phyloP scores from a whole-genome alignment of 92 coral and sea anemone genomes.

The Muricea muricata region DNA sequence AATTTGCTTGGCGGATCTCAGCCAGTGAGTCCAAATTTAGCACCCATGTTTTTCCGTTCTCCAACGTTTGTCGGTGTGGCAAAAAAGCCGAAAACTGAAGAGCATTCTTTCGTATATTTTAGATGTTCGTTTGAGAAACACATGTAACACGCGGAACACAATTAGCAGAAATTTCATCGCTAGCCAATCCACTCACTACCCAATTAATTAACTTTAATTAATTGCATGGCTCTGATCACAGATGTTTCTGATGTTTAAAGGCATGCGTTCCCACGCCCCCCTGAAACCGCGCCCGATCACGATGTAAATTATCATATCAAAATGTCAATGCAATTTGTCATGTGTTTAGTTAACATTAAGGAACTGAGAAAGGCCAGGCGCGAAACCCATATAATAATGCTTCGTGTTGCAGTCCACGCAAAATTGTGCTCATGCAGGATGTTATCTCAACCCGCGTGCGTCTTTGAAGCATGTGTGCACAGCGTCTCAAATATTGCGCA shows the following conservation, averaged over 20 bases:
- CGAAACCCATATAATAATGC: background rate
- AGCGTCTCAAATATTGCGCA: background rate
- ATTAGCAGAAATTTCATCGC: slow-evolving; percentile 13
- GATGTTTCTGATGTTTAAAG: background rate
- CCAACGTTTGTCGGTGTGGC: background rate
- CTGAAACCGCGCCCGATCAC: slow-evolving; percentile 23
- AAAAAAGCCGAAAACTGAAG: background rate
- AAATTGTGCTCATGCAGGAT: too few species aligned
- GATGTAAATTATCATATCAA: slow-evolving; percentile 28
- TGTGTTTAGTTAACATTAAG: slow-evolving; percentile 3
- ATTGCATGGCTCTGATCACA: slow-evolving; percentile 74
- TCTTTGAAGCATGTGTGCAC: background rate
- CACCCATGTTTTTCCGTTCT: background rate
- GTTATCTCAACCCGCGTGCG: too few species aligned
- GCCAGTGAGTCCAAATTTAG: background rate
- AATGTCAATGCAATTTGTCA: slow-evolving; percentile 36
- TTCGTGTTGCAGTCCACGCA: too few species aligned
- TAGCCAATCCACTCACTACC: slow-evolving; percentile 28
- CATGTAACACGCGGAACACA: background rate
- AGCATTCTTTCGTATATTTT: background rate
- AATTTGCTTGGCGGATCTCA: too few species aligned
- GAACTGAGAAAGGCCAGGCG: slow-evolving; percentile 34
- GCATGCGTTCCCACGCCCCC: slow-evolving; percentile 21
- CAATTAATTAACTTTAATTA: slow-evolving; percentile 99
- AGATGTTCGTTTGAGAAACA: background rate